These are phyloP conservation scores for Amphiprion clarkii DNA, from an alignment of 2,797 vertebrate genomes.

Conservation along the genomic window DNA sequence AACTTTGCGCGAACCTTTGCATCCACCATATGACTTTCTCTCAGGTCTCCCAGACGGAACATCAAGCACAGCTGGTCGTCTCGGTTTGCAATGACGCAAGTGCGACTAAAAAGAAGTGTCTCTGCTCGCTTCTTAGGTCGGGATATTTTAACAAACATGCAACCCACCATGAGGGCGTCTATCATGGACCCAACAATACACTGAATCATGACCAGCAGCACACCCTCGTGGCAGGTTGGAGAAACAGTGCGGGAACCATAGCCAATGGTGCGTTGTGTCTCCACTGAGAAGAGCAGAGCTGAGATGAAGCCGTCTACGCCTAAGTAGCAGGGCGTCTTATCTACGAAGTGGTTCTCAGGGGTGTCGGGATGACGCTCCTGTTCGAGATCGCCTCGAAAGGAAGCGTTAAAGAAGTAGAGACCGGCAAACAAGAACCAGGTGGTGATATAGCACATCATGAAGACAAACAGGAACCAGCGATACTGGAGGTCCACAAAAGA, in stretches of 20 bases:
- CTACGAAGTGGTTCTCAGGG: not conserved
- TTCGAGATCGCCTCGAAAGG: constrained; percentile 43
- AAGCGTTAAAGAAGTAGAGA: constrained; percentile 50
- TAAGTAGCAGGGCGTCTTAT: constrained; percentile 29
- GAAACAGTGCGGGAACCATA: constrained; percentile 54
- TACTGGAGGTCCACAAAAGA: constrained; percentile 56
- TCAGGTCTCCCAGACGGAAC: constrained; percentile 52
- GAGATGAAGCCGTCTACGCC: constrained; percentile 56
- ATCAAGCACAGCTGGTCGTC: constrained; percentile 58
- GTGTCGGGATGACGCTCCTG: not conserved
- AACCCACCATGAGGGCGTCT: constrained; percentile 61
- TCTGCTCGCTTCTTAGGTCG: constrained; percentile 53
- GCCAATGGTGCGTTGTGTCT: constrained; percentile 61
- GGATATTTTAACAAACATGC: constrained; percentile 67
- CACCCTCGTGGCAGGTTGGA: constrained; percentile 40
- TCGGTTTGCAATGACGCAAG: constrained; percentile 43
- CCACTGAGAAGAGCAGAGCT: constrained; percentile 59
- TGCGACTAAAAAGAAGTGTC: constrained; percentile 58
- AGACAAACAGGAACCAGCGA: constrained; percentile 56
- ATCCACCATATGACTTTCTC: constrained; percentile 61
- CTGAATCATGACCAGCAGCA: constrained; percentile 58
- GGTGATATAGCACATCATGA: constrained; percentile 60
- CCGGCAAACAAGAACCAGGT: constrained; percentile 60
- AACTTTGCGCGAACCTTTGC: constrained; percentile 49
- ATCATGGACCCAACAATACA: constrained; percentile 62